Conservation (phyloP, 2,797 vertebrate genomes). For the Microtus agrestis region DNA sequence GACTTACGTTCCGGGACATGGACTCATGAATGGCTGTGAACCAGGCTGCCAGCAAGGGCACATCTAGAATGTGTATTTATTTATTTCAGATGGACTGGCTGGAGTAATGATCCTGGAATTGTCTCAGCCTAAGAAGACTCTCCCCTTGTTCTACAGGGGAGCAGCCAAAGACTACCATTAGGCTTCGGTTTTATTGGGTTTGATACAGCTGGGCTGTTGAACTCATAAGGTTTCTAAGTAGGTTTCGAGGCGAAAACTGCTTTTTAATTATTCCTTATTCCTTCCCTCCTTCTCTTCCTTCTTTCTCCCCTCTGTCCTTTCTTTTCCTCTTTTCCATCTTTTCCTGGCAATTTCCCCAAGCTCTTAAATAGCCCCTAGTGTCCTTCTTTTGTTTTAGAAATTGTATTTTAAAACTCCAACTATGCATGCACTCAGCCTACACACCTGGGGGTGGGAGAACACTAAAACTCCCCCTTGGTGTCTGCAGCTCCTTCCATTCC, state of each 20-base stretch:
- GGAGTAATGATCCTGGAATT: constrained; percentile 78
- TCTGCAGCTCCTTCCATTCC: background rate
- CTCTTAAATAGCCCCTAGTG: background rate
- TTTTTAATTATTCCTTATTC: background rate
- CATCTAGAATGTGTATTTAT: constrained; percentile 81
- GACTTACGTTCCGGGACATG: rapidly evolving
- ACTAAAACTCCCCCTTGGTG: background rate
- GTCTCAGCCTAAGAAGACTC: constrained; percentile 73
- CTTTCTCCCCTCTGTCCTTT: rapidly evolving
- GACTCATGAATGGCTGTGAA: background rate
- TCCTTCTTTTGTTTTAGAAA: constrained; percentile 7
- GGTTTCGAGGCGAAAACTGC: background rate
- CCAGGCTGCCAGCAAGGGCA: constrained; percentile 62
- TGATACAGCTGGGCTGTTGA: background rate
- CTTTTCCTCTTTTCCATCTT: background rate
- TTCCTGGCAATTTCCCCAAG: background rate
- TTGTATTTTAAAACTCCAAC: constrained; percentile 64
- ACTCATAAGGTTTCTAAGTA: constrained; percentile 24
- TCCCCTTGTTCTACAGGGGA: constrained; percentile 65
- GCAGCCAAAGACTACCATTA: constrained; percentile 44
- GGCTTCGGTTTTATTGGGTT: constrained; percentile 65
- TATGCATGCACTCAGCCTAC: background rate
- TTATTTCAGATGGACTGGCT: constrained; percentile 74
- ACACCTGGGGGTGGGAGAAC: background rate
- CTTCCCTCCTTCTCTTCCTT: no score